These are phyloP conservation scores for Abrostola tripartita DNA, from an alignment of 2,888 invertebrate species.

Conservation along the genomic window DNA sequence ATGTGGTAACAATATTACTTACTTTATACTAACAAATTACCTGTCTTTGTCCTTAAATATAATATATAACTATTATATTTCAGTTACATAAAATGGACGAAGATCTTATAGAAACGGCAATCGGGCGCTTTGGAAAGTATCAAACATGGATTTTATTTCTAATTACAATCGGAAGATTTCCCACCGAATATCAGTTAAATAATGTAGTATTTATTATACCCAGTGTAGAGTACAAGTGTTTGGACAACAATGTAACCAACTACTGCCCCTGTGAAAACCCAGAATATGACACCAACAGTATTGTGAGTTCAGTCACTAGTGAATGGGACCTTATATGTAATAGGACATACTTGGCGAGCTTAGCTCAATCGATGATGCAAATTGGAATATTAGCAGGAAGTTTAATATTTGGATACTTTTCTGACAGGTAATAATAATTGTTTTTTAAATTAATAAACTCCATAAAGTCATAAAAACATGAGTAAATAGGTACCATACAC, in stretches of 20 bases:
- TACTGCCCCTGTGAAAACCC: slow-evolving; percentile 81
- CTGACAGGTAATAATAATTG: slow-evolving; percentile 76
- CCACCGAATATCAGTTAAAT: slow-evolving; percentile 87
- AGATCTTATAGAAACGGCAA: slow-evolving; percentile 78
- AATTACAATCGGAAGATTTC: slow-evolving; percentile 84
- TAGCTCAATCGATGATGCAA: slow-evolving; percentile 88
- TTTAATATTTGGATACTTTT: slow-evolving; percentile 85
- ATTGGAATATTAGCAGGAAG: slow-evolving; percentile 88
- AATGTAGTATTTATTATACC: slow-evolving; percentile 89
- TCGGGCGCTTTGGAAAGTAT: slow-evolving; percentile 87
- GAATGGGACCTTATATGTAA: slow-evolving; percentile 90
- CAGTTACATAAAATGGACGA: slow-evolving; percentile 53
- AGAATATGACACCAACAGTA: slow-evolving; percentile 85
- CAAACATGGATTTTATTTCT: slow-evolving; percentile 85
- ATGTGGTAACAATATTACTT: too few species aligned
- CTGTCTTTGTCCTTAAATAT: too few species aligned
- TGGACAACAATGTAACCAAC: slow-evolving; percentile 77
- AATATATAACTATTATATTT: slow-evolving; percentile 4
- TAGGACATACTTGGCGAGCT: slow-evolving; percentile 83
- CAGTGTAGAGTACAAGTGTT: slow-evolving; percentile 82
- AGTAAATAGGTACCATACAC: background rate
- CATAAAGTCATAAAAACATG: background rate
- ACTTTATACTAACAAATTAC: too few species aligned
- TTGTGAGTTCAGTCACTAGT: slow-evolving; percentile 87
- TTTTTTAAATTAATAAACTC: background rate